Percentiles rank a stretch among this genome's conserved stretches.
Conservation (phyloP, 2,888 invertebrate genomes). For the Rutpela maculata region DNA sequence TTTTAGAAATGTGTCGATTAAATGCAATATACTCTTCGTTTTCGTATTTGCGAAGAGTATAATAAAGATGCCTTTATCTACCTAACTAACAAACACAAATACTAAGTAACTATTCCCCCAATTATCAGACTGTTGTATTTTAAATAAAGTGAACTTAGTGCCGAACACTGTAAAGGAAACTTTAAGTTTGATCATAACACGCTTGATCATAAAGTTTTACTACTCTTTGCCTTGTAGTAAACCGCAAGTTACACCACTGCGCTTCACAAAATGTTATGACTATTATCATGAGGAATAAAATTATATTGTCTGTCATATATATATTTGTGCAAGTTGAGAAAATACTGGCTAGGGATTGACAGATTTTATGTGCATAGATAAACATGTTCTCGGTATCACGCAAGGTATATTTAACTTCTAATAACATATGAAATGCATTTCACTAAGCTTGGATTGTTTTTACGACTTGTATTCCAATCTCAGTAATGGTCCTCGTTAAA, state of each 20-base stretch:
- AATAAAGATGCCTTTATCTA: no score
- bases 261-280: neutral
- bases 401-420: slow-evolving; percentile 25
- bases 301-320: slow-evolving; percentile 32
- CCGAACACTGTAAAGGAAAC: neutral
- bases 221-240: neutral
- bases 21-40: no score
- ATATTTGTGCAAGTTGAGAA: slow-evolving; percentile 8
- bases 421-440: slow-evolving; percentile 28
- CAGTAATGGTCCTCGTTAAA: neutral
- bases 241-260: slow-evolving; percentile 7
- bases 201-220: slow-evolving; percentile 13
- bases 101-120: neutral
- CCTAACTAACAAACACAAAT: neutral
- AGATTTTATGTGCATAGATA: slow-evolving; percentile 22
- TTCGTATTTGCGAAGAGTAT: no score
- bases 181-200: neutral
- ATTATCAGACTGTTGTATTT: neutral
- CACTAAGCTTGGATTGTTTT: slow-evolving; percentile 13
- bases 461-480: neutral
- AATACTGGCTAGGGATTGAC: slow-evolving; percentile 18
- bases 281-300: slow-evolving; percentile 17
- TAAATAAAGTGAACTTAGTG: neutral
- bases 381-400: slow-evolving; percentile 16
- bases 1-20: no score